Evolutionary conservation across 2,113 vertebrate genomes (phyloP).

Genomic region (Chaetodon auriga): DNA sequence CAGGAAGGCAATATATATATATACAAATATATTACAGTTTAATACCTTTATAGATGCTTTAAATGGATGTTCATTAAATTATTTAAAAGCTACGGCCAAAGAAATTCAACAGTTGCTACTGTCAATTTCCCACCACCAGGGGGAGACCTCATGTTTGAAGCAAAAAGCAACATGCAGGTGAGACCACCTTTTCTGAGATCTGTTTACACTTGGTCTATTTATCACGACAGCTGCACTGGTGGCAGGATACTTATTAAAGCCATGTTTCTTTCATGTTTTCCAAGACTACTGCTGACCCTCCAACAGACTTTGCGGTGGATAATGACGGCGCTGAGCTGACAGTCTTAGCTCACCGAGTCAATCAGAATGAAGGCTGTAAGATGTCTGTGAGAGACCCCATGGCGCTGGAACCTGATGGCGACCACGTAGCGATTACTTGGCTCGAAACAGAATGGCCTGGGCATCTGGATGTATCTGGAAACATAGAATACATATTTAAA

Average conservation of each 20-base stretch:
- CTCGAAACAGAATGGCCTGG: constrained; percentile 91
- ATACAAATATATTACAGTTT: not conserved
- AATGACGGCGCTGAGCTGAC: not conserved
- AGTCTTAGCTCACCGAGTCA: constrained; percentile 85
- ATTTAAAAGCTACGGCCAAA: not conserved
- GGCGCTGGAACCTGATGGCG: constrained; percentile 86
- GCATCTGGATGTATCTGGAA: constrained; percentile 86
- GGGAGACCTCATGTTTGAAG: constrained; percentile 8
- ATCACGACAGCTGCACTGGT: not conserved
- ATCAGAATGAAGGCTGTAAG: constrained; percentile 86
- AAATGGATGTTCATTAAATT: not conserved
- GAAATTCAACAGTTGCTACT: not conserved
- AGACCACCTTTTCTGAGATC: not conserved
- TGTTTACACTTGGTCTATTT: not conserved
- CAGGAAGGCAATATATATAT: too few relatives aligned
- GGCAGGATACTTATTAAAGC: not conserved
- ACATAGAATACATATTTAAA: not conserved
- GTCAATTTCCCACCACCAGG: constrained; percentile 33
- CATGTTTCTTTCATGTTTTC: not conserved
- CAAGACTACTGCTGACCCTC: not conserved
- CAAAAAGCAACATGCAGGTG: too few relatives aligned
- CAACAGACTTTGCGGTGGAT: not conserved
- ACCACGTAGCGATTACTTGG: constrained; percentile 86
- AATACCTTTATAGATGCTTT: not conserved
- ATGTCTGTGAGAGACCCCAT: constrained; percentile 81